Conservation (phyloP, 2,113 vertebrate species). For the Muntiacus muntjak region DNA sequence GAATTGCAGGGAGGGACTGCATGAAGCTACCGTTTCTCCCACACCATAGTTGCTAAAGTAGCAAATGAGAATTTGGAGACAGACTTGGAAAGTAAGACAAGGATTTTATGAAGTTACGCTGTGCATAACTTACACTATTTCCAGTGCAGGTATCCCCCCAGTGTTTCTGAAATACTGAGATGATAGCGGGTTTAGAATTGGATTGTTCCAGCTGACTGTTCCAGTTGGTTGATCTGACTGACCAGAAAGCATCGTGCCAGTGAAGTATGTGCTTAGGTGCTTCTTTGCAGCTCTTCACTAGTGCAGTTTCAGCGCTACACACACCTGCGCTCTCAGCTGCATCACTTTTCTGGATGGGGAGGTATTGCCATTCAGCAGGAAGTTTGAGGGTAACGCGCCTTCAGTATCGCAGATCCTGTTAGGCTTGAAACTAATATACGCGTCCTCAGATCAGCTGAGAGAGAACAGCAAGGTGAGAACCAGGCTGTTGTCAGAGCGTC, state of each 20-base stretch:
- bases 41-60: background rate
- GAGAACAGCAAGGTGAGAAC: background rate
- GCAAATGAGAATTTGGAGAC: background rate
- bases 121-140: background rate
- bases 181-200: background rate
- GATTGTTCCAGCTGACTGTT: background rate
- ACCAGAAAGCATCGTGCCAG: background rate
- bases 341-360: background rate
- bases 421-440: background rate
- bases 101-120: background rate
- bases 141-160: background rate
- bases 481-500: background rate
- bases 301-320: background rate
- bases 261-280: background rate
- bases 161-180: background rate
- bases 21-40: background rate
- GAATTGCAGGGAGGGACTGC: background rate
- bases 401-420: background rate
- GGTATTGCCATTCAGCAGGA: background rate
- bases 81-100: background rate
- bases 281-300: background rate
- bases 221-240: background rate
- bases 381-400: background rate
- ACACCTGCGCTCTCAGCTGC: accelerated
- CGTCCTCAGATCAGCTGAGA: background rate